Percentiles rank a stretch among this genome's conserved stretches.
These are phyloP conservation scores for Semnornis frantzii DNA, from an alignment of 2,113 vertebrate species.

Conservation along the genomic window DNA sequence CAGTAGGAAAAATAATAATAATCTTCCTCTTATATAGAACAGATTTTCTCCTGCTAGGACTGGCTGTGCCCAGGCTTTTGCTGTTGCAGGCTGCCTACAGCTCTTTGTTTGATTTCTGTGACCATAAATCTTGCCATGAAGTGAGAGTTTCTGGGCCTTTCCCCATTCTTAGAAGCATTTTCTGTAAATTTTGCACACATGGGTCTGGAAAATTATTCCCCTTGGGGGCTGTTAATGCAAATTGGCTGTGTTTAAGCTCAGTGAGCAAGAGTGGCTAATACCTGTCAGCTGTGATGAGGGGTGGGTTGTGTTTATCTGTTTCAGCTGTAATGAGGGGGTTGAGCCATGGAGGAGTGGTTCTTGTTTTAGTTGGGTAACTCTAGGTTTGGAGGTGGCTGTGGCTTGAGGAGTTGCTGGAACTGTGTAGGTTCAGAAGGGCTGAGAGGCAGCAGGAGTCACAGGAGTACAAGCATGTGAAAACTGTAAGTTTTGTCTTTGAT, in stretches of 20 bases:
- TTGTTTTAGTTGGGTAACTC: background rate
- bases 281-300: background rate
- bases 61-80: background rate
- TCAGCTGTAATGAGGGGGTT: background rate
- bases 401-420: background rate
- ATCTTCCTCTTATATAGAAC: background rate
- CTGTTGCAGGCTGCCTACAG: background rate
- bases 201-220: background rate
- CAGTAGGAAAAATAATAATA: background rate
- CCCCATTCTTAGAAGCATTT: background rate
- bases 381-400: background rate
- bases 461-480: background rate
- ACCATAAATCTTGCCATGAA: background rate
- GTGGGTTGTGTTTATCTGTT: background rate
- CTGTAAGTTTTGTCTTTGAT: background rate
- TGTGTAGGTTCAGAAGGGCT: background rate
- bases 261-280: background rate
- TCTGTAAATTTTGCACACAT: background rate
- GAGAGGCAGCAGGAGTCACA: background rate
- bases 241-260: background rate
- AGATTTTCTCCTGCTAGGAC: background rate
- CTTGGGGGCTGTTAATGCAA: background rate
- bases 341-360: fast-evolving
- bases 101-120: background rate
- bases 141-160: background rate